Evolutionary conservation across 2,888 invertebrate species (phyloP).

Genomic region (Diaperis boleti): DNA sequence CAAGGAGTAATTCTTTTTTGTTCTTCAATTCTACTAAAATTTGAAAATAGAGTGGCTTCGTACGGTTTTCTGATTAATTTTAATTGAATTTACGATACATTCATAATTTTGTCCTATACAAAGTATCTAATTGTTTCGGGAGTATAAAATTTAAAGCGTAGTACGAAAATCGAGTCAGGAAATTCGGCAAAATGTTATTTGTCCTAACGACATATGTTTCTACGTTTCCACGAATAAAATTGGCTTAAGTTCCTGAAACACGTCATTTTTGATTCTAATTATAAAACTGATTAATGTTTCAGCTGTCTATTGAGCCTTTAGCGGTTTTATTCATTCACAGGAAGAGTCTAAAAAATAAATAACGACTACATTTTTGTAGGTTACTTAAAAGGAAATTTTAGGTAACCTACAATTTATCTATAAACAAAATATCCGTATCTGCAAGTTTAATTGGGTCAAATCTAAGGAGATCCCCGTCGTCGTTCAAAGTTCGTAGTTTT

Average conservation of each 20-base stretch:
- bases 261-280: background rate
- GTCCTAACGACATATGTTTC: background rate
- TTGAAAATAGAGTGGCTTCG: too few relatives aligned
- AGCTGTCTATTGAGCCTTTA: background rate
- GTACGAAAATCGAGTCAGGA: background rate
- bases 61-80: too few relatives aligned
- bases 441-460: background rate
- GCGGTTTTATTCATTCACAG: background rate
- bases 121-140: too few relatives aligned
- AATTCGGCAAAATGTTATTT: background rate
- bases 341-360: too few relatives aligned
- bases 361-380: too few relatives aligned
- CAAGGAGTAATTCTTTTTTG: too few relatives aligned
- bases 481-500: constrained; percentile 14
- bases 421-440: background rate
- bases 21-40: too few relatives aligned
- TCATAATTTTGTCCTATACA: too few relatives aligned
- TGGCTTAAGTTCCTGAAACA: background rate
- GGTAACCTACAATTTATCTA: too few relatives aligned
- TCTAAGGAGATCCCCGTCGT: constrained; percentile 5
- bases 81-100: too few relatives aligned
- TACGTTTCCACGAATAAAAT: constrained; percentile 11
- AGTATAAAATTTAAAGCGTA: too few relatives aligned
- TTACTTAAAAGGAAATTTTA: too few relatives aligned
- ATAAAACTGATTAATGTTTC: background rate